Conservation (phyloP, 2,888 invertebrate genomes). For the Acrobasis suavella region DNA sequence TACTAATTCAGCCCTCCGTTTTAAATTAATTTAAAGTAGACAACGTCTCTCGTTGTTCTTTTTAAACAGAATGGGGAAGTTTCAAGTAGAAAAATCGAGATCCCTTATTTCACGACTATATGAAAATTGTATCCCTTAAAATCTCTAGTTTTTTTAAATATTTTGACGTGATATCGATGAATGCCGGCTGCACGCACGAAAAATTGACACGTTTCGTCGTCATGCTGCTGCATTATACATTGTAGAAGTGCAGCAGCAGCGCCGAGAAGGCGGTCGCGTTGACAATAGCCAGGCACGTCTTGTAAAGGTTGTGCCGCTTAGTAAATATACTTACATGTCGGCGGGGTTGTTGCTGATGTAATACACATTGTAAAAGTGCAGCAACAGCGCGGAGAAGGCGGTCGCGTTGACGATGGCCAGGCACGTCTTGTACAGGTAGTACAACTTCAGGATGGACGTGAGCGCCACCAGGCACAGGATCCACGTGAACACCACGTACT, state of each 20-base stretch:
- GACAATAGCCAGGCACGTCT: constrained; percentile 88
- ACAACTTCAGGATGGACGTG: constrained; percentile 95
- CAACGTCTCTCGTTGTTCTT: no score
- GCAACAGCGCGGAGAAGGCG: constrained; percentile 88
- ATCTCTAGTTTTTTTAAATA: no score
- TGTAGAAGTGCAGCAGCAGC: constrained; percentile 85
- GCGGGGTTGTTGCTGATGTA: constrained; percentile 52
- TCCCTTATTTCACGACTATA: no score
- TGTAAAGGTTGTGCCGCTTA: constrained; percentile 88
- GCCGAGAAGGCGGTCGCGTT: constrained; percentile 89
- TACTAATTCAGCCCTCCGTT: no score
- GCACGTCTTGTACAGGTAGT: constrained; percentile 92
- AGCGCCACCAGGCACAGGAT: constrained; percentile 94
- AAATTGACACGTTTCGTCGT: no score
- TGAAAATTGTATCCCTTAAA: no score
- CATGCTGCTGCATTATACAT: constrained; percentile 73
- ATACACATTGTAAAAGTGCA: constrained; percentile 81
- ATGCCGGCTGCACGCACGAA: no score
- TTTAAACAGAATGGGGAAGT: no score
- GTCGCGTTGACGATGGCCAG: constrained; percentile 89
- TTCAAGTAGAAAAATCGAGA: no score
- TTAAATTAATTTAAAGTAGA: no score
- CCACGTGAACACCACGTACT: constrained; percentile 97
- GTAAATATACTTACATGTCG: background rate
- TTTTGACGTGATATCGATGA: no score